These are phyloP conservation scores for Crotalus helleri DNA, from an alignment of 2,113 vertebrate genomes.

Conservation along the genomic window DNA sequence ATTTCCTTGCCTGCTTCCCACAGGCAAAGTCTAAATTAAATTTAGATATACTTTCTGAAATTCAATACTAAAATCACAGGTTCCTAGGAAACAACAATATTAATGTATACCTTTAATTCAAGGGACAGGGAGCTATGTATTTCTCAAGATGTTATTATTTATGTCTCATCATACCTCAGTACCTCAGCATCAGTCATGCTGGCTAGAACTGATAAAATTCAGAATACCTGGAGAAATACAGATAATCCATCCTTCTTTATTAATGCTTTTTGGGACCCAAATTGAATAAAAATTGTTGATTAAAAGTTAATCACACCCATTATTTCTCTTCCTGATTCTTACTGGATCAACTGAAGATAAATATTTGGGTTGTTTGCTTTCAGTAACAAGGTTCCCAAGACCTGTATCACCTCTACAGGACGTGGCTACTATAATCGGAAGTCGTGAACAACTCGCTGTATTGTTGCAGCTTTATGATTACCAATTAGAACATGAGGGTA, in stretches of 20 bases:
- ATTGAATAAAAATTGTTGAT: neutral
- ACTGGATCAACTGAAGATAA: neutral
- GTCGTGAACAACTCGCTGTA: constrained; percentile 84
- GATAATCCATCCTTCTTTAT: neutral
- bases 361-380: constrained; percentile 30
- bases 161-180: neutral
- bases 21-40: neutral
- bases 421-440: constrained; percentile 90
- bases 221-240: neutral
- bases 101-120: neutral
- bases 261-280: neutral
- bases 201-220: neutral
- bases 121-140: neutral
- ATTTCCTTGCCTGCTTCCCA: neutral
- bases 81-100: neutral
- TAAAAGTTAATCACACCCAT: neutral
- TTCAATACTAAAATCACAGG: neutral
- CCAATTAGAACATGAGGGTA: constrained; percentile 94
- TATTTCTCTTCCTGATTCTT: neutral
- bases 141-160: neutral
- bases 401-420: constrained; percentile 93
- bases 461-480: constrained; percentile 90
- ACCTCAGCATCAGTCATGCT: neutral
- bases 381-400: constrained; percentile 95
- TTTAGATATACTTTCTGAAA: neutral